Base-by-base conservation (phyloP, 2,113 vertebrate genomes). In the Petroica traversi region DNA sequence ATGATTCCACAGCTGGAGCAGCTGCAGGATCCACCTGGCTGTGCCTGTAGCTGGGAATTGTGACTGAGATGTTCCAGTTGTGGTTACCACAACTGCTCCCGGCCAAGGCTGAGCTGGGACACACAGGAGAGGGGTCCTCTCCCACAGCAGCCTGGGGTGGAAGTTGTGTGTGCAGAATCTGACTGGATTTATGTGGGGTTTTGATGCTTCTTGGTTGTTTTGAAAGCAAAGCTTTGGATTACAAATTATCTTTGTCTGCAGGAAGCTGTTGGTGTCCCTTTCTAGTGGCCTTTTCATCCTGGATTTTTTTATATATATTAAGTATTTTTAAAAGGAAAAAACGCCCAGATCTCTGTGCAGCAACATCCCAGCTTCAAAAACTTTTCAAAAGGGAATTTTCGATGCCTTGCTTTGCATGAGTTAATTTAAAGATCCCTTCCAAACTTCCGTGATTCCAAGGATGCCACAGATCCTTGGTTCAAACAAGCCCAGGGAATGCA, bases 41-140 rank as follows among this genome's bases (percentile, higher is more conserved):
- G 5, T 36, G 49, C 24, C 11, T 28, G 9, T 33, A 19, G 5
- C 31, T 51, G 64, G 45, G 55, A 40, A 29, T 45, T 68, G 13
- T 26, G 63, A 3, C 19, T 17, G 5, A 57, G 43, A 6, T 1
- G 12, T 62, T 78, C 23, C 13, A 7, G 13, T 0, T 5, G 46
- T 41, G 61, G 31, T 48, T 8, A 9, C 19, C 43, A 8, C 7
- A 7, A 3, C 10, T 36, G 28, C 40, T 51, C 1, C 5, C 7
- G 68, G 45, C 26, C 14, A 6, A 4, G 14, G 54, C 8, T 28
- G 40, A 46, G 59, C 55, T 36, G 24, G 66, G 80, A 22, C 48
- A n/a, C 49, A 4, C 2, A 9, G 0, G n/a, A n/a, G n/a, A n/a
- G n/a, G n/a, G 10, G 40, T 87, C 76, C 29, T n/a, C 14, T n/a